Base-by-base conservation (phyloP, 1,140 invertebrate species). In the Mercenaria mercenaria region DNA sequence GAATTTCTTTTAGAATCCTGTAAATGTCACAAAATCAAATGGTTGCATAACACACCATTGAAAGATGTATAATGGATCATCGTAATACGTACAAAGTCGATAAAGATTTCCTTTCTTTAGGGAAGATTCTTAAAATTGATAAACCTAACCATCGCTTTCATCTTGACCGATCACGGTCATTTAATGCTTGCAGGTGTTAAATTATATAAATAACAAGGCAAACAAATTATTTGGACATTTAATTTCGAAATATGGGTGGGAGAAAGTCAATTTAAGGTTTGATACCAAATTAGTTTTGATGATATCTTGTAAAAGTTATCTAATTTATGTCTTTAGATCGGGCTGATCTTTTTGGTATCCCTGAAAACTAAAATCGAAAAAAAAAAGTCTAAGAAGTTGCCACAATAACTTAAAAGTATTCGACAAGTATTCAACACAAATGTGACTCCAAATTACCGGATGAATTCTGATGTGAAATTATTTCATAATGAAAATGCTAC, bases 201-300 rank as follows among this genome's bases (percentile, higher is more conserved):
- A 41, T 82, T 82, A 61, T 64, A 64, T 64, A 82, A 82, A 82
- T 43, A 47, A 59, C 34, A 64, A 82, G 34, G 34, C 47, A 82
- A 82, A 64, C 56, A 82, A 82, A 82, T 82, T 82, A 82, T 41
- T 61, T 82, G 80, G 80, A 64, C 56, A 82, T 56, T 82, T 82
- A 67, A 82, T 43, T 79, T 79, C 32, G 76, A 52, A 79, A 50
- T 79, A 52, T 52, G 47, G 43, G 76, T 79, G 76, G 47, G 47
- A 34, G 29, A 79, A 32, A 52, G 76, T 79, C 76, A 79, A 20
- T 79, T 56, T 41, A 52, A 32, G 43, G 26, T 15, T 50, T 52
- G 47, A 52, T 34, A 52, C 32, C 0, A 79, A 79, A 79, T 79
- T 79, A 50, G 76, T 52, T 79, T 56, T 79, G 76, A 79, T 79